These are phyloP conservation scores for Cyaniris semiargus DNA, from an alignment of 2,888 invertebrate species.

Conservation along the genomic window DNA sequence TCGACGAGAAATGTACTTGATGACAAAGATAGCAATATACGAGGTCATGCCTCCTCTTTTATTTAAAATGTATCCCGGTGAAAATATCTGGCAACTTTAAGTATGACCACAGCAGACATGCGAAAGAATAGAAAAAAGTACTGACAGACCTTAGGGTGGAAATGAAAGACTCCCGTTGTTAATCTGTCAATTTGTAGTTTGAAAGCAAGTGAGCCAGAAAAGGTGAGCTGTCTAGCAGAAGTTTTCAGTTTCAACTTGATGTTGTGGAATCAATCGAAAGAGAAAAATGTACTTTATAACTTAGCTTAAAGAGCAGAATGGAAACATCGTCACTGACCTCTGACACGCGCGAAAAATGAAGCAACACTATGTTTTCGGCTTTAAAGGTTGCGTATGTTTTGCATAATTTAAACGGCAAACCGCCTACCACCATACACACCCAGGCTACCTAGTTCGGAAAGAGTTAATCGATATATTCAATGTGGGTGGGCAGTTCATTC, in stretches of 20 bases:
- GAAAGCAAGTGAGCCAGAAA: background rate
- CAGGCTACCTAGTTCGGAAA: slow-evolving; percentile 10
- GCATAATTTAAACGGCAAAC: background rate
- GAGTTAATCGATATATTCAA: background rate
- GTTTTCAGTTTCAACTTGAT: background rate
- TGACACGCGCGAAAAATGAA: slow-evolving; percentile 2
- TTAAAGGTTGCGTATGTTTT: background rate
- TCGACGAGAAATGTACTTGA: slow-evolving; percentile 3
- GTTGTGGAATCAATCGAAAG: background rate
- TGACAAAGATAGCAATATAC: background rate
- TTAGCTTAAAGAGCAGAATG: background rate
- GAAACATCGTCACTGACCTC: slow-evolving; percentile 13
- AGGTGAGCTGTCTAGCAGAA: background rate
- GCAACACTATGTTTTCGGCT: background rate
- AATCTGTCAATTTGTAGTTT: too few species aligned
- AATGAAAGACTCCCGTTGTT: background rate
- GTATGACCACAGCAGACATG: background rate
- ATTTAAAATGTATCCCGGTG: background rate
- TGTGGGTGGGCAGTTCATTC: background rate
- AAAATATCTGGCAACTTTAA: background rate
- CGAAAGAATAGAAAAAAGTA: background rate
- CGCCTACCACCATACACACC: slow-evolving; percentile 4
- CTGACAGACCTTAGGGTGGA: background rate
- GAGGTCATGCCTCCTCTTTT: background rate
- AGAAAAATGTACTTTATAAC: background rate